Evolutionary conservation across 2,888 invertebrate genomes (phyloP).

Genomic region (Thalpophila matura): DNA sequence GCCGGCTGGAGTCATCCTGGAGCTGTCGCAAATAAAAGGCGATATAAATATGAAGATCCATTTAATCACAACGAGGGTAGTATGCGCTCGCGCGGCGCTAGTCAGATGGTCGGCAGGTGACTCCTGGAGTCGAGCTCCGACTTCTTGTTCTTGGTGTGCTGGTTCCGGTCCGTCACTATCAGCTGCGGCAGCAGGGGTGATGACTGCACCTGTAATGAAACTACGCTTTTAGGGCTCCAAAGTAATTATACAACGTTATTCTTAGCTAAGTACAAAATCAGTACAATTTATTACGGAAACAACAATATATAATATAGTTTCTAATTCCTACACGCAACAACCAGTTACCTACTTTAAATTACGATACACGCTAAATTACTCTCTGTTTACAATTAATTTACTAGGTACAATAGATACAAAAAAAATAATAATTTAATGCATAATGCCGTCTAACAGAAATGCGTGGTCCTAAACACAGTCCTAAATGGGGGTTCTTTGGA

Average conservation of each 20-base stretch:
- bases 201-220: constrained; percentile 80
- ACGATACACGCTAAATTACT: constrained; percentile 30
- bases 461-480: too few species aligned
- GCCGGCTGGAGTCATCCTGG: too few species aligned
- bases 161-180: constrained; percentile 88
- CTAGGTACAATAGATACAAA: background rate
- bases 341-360: background rate
- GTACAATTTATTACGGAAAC: constrained; percentile 11
- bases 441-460: too few species aligned
- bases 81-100: constrained; percentile 69
- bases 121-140: constrained; percentile 90
- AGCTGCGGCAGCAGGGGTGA: constrained; percentile 93
- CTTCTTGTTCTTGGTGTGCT: constrained; percentile 88
- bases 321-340: constrained; percentile 38
- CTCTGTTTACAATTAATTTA: constrained; percentile 2
- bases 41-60: constrained; percentile 34
- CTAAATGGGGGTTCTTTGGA: too few species aligned
- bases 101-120: constrained; percentile 95
- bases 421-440: too few species aligned
- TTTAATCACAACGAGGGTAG: constrained; percentile 55
- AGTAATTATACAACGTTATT: background rate
- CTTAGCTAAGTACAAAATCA: background rate
- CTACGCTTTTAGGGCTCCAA: too few species aligned
- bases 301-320: constrained; percentile 10
- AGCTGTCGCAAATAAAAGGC: constrained; percentile 39